Evolutionary conservation across 2,797 vertebrate species (phyloP), one percentile per base, ranked within the genome.

Genomic region (Neoniphon sammara): DNA sequence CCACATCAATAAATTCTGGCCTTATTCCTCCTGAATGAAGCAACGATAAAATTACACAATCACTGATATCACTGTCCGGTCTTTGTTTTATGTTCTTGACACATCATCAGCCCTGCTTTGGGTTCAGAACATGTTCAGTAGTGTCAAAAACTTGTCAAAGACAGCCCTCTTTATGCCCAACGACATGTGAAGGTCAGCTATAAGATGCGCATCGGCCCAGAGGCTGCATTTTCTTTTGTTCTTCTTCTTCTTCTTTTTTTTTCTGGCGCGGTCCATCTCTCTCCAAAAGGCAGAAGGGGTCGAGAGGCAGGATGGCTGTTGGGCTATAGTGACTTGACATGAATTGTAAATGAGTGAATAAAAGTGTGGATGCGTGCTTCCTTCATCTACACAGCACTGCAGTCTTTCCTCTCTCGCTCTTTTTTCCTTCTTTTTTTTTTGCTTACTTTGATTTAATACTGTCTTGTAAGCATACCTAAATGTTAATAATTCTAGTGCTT

Each of bases 381-480:
- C 49, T 70, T 73, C 83, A 80, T 91, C 89, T 64, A 85, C 75
- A 81, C 81, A 84, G 78, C 80, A 79, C 78, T 82, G 73, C 82
- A 90, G 87, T 84, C 87, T 8, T 34, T 5, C 7, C 31, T 7
- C 31, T 34, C 31, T 34, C 31, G 39, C 27, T 52, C 20, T 9
- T 3, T 63, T 53, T 56, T 62, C 52, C 75, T 82, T 70, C 72
- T 76, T 60, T 31, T 49, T 34, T 81, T 91, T 93, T 75, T 91
- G 92, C 93, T 93, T 93, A 92, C 92, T 85, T 89, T 83, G 87
- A 92, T 88, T 88, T 91, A 93, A 94, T 94, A 92, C 77, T 94
- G 93, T 91, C 90, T 86, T 87, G 91, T 93, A 93, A 94, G 93
- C 93, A 94, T 78, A 90, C 88, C 87, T 90, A 90, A 92, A 93